Conservation (phyloP, 2,113 vertebrate genomes). For the Ranitomeya variabilis region DNA sequence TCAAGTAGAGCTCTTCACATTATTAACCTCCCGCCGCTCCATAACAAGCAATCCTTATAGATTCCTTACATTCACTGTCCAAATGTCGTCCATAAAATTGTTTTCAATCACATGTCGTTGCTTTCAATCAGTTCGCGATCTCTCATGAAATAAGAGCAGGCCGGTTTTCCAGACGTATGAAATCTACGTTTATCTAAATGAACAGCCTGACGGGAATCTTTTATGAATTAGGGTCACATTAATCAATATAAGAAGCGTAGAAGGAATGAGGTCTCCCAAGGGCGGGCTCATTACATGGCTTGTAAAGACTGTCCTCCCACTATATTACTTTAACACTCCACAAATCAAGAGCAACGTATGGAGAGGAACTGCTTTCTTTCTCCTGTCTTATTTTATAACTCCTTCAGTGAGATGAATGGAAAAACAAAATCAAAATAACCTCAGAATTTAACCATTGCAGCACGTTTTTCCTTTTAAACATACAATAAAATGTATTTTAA, state of each 20-base stretch:
- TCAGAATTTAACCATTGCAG: constrained; percentile 7
- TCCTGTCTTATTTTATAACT: not conserved
- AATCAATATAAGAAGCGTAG: constrained; percentile 82
- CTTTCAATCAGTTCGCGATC: constrained; percentile 39
- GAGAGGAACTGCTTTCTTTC: constrained; percentile 67
- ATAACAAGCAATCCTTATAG: not conserved
- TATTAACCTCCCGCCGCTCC: not conserved
- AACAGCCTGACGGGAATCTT: constrained; percentile 78
- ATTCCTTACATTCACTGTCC: not conserved
- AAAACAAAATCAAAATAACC: not conserved
- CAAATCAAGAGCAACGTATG: constrained; percentile 81
- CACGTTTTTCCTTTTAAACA: not conserved
- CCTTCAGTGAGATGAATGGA: not conserved
- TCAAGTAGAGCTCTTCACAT: not conserved
- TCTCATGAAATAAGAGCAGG: not conserved
- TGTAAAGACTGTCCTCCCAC: constrained; percentile 80
- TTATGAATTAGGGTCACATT: constrained; percentile 82
- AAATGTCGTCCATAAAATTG: not conserved
- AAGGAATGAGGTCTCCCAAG: constrained; percentile 75
- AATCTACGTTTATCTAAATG: constrained; percentile 80
- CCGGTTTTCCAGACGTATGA: constrained; percentile 67
- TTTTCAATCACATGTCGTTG: constrained; percentile 41
- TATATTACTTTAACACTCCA: constrained; percentile 80
- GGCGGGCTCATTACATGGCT: constrained; percentile 80
- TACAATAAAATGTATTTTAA: not conserved